A percentile compares a stretch with the other conserved stretches of the same genome.
Evolutionary conservation across 1,140 invertebrate species (phyloP).

Genomic region (Anadara kagoshimensis): DNA sequence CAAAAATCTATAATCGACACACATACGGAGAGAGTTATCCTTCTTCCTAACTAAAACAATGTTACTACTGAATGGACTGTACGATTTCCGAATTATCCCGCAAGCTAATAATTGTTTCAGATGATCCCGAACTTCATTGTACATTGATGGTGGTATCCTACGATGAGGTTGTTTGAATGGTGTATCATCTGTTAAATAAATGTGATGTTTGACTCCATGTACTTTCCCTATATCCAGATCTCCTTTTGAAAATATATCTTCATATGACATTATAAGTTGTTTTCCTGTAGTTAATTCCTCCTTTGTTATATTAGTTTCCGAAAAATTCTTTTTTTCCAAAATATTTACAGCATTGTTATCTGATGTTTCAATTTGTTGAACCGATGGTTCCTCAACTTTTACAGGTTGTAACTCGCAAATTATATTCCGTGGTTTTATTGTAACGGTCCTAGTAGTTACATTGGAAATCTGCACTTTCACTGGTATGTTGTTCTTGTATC

Average conservation of each 20-base stretch:
- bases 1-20: too few relatives aligned
- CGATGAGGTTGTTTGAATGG: constrained; percentile 17
- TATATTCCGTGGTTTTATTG: too few relatives aligned
- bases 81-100: neutral
- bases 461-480: too few relatives aligned
- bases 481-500: too few relatives aligned
- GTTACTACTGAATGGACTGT: neutral
- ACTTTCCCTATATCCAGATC: constrained; percentile 16
- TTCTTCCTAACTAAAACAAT: neutral
- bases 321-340: too few relatives aligned
- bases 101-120: neutral
- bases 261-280: neutral
- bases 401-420: too few relatives aligned
- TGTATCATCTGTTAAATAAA: constrained; percentile 10
- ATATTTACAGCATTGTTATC: too few relatives aligned
- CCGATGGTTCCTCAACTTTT: too few relatives aligned
- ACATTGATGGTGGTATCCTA: constrained; percentile 16
- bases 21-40: too few relatives aligned
- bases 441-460: too few relatives aligned
- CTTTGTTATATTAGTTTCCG: neutral
- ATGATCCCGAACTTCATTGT: constrained; percentile 6
- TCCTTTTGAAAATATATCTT: constrained; percentile 1
- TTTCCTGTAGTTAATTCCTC: neutral
- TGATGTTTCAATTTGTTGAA: too few relatives aligned
- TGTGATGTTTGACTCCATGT: constrained; percentile 14